These are phyloP conservation scores for Triops cancriformis DNA, from an alignment of 1,140 invertebrate species.

Conservation along the genomic window DNA sequence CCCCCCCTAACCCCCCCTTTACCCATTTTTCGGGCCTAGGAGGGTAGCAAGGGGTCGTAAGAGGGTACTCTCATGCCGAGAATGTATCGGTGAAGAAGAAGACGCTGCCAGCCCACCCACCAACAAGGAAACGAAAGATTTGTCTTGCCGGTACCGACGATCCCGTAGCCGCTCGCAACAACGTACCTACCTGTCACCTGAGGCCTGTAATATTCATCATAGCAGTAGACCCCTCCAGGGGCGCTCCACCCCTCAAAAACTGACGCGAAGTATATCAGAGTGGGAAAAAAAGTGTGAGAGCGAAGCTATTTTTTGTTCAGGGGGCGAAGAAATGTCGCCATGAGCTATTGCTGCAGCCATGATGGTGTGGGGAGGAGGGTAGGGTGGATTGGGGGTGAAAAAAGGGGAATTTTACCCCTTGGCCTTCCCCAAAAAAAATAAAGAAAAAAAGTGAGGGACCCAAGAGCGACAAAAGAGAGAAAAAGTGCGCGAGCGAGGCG, in stretches of 20 bases:
- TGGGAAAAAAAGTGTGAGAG: not conserved
- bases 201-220: constrained; percentile 10
- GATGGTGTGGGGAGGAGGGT: not conserved
- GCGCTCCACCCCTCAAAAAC: not conserved
- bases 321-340: not conserved
- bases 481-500: too few relatives aligned
- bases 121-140: constrained; percentile 7
- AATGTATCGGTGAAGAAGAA: too few relatives aligned
- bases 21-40: not conserved
- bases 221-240: not conserved
- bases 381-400: too few relatives aligned
- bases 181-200: not conserved
- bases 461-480: not conserved
- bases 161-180: not conserved
- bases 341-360: constrained; percentile 8
- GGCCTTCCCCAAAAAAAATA: not conserved
- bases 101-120: not conserved
- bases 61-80: too few relatives aligned
- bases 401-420: too few relatives aligned
- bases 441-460: not conserved
- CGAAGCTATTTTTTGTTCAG: not conserved
- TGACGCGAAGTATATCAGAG: not conserved
- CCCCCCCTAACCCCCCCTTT: not conserved
- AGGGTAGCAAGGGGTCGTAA: too few relatives aligned
- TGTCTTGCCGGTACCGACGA: not conserved